Conservation (phyloP, 2,888 invertebrate species). For the Heteromyza rotundicornis region DNA sequence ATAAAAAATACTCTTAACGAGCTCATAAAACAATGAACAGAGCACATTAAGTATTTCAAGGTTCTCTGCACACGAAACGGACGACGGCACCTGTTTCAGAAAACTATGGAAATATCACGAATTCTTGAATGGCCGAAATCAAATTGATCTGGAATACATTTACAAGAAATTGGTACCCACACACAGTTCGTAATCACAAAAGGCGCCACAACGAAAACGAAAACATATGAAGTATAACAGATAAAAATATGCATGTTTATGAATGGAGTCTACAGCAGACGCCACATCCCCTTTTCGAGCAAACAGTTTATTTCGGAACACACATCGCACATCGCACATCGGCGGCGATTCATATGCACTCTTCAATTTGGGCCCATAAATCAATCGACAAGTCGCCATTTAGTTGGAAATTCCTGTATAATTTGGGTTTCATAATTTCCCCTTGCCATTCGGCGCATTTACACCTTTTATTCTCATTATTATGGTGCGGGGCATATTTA, state of each 20-base stretch:
- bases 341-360: constrained; percentile 23
- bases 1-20: constrained; percentile 47
- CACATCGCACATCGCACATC: constrained; percentile 11
- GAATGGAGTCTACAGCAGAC: constrained; percentile 24
- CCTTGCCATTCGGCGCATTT: neutral
- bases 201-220: too few species aligned
- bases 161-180: too few species aligned
- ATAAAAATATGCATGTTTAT: constrained; percentile 7
- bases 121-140: too few species aligned
- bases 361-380: constrained; percentile 56
- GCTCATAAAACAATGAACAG: constrained; percentile 42
- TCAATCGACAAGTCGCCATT: constrained; percentile 50
- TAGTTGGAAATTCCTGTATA: constrained; percentile 25
- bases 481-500: too few species aligned
- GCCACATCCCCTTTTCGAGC: constrained; percentile 12
- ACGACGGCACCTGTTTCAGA: neutral
- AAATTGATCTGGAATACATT: too few species aligned
- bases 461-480: too few species aligned
- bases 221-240: too few species aligned
- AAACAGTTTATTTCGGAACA: constrained; percentile 9
- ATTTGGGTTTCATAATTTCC: constrained; percentile 12
- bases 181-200: too few species aligned
- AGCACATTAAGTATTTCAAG: constrained; percentile 41
- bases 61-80: constrained; percentile 38
- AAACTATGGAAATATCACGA: too few species aligned